Evolutionary conservation across 2,797 vertebrate species (phyloP).

Genomic region (Siniperca obscura): DNA sequence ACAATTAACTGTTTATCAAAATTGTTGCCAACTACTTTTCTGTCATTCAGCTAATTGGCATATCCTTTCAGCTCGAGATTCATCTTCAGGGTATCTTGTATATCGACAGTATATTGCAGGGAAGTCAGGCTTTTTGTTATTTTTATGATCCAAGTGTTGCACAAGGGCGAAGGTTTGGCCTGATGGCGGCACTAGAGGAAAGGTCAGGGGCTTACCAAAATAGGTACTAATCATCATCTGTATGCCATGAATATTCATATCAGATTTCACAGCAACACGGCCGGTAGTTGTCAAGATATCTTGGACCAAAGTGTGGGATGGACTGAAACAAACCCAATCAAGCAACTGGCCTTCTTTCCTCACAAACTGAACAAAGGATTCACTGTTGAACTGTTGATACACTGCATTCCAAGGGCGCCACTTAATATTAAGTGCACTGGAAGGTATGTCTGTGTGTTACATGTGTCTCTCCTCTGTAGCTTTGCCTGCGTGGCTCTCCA

Average conservation of each 20-base stretch:
- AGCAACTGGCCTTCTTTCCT: too few species aligned
- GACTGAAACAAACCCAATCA: constrained; percentile 25
- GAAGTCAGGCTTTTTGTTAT: background rate
- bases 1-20: background rate
- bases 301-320: background rate
- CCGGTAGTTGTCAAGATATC: background rate
- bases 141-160: background rate
- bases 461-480: background rate
- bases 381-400: too few species aligned
- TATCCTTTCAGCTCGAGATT: background rate
- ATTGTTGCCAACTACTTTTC: background rate
- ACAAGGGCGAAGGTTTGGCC: background rate
- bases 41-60: background rate
- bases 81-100: background rate
- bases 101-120: background rate
- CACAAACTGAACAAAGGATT: too few species aligned
- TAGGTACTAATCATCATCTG: background rate
- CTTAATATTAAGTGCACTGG: background rate
- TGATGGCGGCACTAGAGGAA: background rate
- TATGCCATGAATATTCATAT: background rate
- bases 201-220: background rate
- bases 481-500: background rate
- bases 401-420: constrained; percentile 9
- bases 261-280: background rate
- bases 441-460: background rate